These are phyloP conservation scores for Drosophila mulleri DNA, from an alignment of 2,888 invertebrate species.

Conservation along the genomic window DNA sequence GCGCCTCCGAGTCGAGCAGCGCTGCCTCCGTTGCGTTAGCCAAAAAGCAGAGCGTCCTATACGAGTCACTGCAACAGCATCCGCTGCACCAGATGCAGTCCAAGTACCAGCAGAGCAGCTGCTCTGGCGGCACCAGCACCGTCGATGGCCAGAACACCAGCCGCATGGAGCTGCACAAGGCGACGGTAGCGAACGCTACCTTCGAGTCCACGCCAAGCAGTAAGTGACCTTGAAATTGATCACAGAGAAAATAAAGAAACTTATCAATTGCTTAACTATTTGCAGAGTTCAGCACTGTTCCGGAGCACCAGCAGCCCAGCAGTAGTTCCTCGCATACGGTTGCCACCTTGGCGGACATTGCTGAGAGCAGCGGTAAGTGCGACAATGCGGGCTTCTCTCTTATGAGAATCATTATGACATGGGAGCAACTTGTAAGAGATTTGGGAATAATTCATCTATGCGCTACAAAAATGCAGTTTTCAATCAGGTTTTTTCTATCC, in stretches of 20 bases:
- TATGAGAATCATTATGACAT: not conserved
- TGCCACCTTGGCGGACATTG: conserved; percentile 78
- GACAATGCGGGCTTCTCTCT: not conserved
- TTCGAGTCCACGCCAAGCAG: conserved; percentile 76
- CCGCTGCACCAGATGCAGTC: conserved; percentile 77
- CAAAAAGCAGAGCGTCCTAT: conserved; percentile 80
- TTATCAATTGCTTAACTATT: not conserved
- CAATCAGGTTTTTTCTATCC: no score
- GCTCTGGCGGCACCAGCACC: conserved; percentile 44
- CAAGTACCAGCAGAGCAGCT: conserved; percentile 60
- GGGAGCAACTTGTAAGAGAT: not conserved
- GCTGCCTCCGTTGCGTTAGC: conserved; percentile 30
- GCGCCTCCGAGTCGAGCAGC: conserved; percentile 53
- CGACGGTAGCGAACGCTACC: conserved; percentile 81
- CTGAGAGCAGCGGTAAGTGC: conserved; percentile 70
- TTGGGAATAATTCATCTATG: no score
- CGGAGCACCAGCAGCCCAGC: conserved; percentile 55
- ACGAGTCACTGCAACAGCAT: conserved; percentile 82
- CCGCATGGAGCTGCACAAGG: conserved; percentile 84
- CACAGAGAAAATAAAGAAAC: no score
- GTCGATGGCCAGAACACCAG: conserved; percentile 82
- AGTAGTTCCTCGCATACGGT: conserved; percentile 51
- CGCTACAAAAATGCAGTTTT: no score
- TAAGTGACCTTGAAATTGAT: conserved; percentile 40
- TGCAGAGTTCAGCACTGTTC: conserved; percentile 67